These are phyloP conservation scores for Propithecus perrieri DNA, from an alignment of 2,797 vertebrate genomes.

Conservation along the genomic window DNA sequence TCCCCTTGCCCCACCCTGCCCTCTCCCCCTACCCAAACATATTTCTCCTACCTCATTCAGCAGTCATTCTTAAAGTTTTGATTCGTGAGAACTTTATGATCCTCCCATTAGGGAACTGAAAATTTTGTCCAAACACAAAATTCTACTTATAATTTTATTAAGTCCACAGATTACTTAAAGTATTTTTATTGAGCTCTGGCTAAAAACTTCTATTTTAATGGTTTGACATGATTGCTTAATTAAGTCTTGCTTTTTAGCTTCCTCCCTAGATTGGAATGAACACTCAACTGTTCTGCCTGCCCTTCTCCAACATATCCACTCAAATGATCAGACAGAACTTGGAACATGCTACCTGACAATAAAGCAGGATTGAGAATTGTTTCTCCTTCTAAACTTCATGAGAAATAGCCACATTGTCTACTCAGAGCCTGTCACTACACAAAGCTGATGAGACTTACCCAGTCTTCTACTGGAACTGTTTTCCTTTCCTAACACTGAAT, in stretches of 20 bases:
- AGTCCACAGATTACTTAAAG: background rate
- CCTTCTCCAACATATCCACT: background rate
- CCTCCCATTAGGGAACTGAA: background rate
- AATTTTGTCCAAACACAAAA: background rate
- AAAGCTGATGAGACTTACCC: background rate
- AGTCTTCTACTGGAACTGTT: accelerated
- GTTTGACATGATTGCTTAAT: background rate
- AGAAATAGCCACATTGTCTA: background rate
- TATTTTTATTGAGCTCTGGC: background rate
- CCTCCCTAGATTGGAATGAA: background rate
- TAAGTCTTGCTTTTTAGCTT: background rate
- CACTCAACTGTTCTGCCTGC: background rate
- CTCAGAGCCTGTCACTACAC: background rate
- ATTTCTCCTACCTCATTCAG: background rate
- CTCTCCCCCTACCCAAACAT: background rate
- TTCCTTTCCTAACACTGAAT: background rate
- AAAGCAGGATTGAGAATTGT: background rate
- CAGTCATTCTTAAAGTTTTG: background rate
- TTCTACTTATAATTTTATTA: background rate
- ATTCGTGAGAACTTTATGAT: background rate
- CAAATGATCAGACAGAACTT: background rate
- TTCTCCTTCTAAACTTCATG: background rate
- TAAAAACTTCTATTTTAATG: background rate
- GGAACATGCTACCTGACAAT: background rate
- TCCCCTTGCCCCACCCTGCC: accelerated